Conservation (phyloP, 2,113 vertebrate species). For the Antechinus stuartii region DNA sequence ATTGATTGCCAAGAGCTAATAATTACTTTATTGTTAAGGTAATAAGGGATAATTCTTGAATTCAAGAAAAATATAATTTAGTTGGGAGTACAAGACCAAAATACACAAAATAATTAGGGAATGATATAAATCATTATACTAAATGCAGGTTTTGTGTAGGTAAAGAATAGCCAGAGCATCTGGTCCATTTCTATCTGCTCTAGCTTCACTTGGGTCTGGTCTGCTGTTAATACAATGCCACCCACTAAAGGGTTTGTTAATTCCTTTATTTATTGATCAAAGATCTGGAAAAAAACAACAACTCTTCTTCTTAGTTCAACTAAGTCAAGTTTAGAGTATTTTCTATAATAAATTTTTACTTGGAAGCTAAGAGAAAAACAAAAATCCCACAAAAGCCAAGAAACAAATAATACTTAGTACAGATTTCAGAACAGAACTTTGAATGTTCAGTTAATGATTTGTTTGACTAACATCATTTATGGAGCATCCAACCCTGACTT, state of each 20-base stretch:
- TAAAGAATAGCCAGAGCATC: background rate
- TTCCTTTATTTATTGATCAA: background rate
- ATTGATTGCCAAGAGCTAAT: background rate
- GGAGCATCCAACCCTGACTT: background rate
- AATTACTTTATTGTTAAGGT: background rate
- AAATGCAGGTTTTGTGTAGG: background rate
- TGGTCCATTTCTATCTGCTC: background rate
- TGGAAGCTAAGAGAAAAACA: background rate
- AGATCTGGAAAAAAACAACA: background rate
- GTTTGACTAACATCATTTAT: too few relatives aligned
- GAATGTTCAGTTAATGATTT: background rate
- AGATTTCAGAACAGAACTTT: background rate
- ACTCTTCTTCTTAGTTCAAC: background rate
- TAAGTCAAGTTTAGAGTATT: background rate
- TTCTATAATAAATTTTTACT: background rate
- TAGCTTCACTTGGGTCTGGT: background rate
- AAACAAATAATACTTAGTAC: background rate
- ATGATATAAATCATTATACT: background rate
- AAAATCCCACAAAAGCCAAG: background rate
- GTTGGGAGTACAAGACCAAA: background rate
- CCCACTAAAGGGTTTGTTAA: background rate
- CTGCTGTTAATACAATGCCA: background rate
- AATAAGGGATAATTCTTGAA: background rate
- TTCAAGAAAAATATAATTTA: background rate
- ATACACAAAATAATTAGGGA: background rate